A percentile compares a stretch with the other conserved stretches of the same genome.
These are phyloP conservation scores for Onychostoma macrolepis DNA, from an alignment of 2,113 vertebrate genomes.

Conservation along the genomic window DNA sequence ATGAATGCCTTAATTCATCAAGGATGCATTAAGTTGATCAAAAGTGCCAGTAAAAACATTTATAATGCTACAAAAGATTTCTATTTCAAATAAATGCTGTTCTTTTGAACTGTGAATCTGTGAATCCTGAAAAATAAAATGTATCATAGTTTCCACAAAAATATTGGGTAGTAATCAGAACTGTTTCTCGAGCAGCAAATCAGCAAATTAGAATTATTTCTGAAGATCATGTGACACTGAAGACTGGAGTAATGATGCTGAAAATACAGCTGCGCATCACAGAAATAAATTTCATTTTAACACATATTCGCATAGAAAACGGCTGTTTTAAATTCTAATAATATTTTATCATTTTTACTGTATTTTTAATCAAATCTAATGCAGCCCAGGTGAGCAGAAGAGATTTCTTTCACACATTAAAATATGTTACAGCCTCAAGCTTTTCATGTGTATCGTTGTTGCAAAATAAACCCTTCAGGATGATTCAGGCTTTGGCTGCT, in stretches of 20 bases:
- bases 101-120: not conserved
- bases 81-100: not conserved
- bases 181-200: not conserved
- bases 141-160: too few relatives aligned
- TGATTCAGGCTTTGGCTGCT: not conserved
- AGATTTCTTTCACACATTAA: not conserved
- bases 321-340: not conserved
- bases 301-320: not conserved
- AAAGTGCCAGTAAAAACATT: not conserved
- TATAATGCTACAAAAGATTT: not conserved
- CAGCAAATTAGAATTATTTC: not conserved
- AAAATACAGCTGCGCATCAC: not conserved
- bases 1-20: too few relatives aligned
- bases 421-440: not conserved
- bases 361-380: not conserved
- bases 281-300: not conserved
- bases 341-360: not conserved
- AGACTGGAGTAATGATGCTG: not conserved
- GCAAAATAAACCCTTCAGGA: not conserved
- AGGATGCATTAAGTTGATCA: too few relatives aligned
- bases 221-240: constrained; percentile 1
- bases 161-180: not conserved
- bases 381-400: not conserved
- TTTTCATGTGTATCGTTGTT: not conserved
- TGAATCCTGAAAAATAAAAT: too few relatives aligned